Percentiles rank a stretch among this genome's conserved stretches.
These are phyloP conservation scores for Cirrhinus mrigala DNA, from an alignment of 2,797 vertebrate species.

Conservation along the genomic window DNA sequence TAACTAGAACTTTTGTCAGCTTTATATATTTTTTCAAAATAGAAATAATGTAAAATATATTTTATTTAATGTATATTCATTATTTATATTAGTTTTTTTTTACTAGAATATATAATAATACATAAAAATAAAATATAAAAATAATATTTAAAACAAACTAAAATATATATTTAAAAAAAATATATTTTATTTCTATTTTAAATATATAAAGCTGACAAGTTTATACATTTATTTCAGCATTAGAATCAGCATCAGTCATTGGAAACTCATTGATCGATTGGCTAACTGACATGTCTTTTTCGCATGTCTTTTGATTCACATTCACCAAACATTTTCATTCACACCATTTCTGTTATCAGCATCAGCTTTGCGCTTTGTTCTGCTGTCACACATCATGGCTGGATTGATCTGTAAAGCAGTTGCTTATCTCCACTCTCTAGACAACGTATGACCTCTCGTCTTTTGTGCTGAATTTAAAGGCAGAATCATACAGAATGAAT, in stretches of 20 bases:
- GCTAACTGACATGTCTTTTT: constrained; percentile 8
- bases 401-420: constrained; percentile 12
- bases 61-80: too few species aligned
- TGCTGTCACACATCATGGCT: constrained; percentile 8
- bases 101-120: too few species aligned
- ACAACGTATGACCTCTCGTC: constrained; percentile 50
- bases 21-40: too few species aligned
- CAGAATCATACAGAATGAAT: constrained; percentile 40
- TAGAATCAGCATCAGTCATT: neutral
- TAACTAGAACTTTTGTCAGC: too few species aligned
- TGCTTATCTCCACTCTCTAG: constrained; percentile 46
- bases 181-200: too few species aligned
- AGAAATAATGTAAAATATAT: too few species aligned
- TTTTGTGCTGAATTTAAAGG: constrained; percentile 52
- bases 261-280: constrained; percentile 2
- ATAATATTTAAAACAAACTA: too few species aligned
- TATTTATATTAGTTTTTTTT: too few species aligned
- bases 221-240: neutral
- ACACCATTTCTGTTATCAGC: constrained; percentile 10
- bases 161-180: too few species aligned
- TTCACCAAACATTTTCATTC: constrained; percentile 1
- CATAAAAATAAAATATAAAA: too few species aligned
- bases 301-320: too few species aligned
- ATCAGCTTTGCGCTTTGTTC: constrained; percentile 12
- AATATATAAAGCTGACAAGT: too few species aligned